Base-by-base conservation (phyloP, 2,888 invertebrate genomes). In the Mayetiola destructor region DNA sequence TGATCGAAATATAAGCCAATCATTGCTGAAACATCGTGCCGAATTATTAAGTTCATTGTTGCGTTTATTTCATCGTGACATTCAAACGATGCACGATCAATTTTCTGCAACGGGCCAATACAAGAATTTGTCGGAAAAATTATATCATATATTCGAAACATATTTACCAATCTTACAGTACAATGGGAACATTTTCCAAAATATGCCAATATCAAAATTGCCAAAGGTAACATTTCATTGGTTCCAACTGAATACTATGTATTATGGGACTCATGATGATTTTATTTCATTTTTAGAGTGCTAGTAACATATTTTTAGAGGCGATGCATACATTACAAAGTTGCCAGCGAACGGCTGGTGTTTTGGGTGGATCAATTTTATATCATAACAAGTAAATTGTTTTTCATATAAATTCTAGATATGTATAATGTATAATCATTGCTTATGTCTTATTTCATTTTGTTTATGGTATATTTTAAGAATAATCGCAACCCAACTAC, bases 141-240 rank as follows among this genome's bases (percentile, higher is more conserved):
- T 93, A 59, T 85, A 86, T 70, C 84, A 85, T 66, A 85, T 92
- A 66, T 86, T 92, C 70, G 89, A 90, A 73, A 86, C 87, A n/a
- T 91, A 89, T 70, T 77, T 92, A 56, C 89, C 90, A 21, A 83
- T 90, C 66, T 76, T 90, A 60, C 86, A 87, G 68, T 84, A 84
- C 64, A 85, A 86, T 54, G 86, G 88, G 55, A 88, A 88, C 69
- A 80, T 87, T 61, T 90, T 92, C 70, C 85, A 87, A 61, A 80
- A 87, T 64, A 81, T 88, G 63, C 88, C 90, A 14, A 82, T 85
- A 69, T 74, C 91, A 61, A 81, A 81, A 66, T 76, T 91, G 64
- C 88, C 90, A 14, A 89, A 88, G 79, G 88, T 87, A 65, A 67
- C 63, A 55, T 10, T 14, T 6, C 55, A 37, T 55, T 57, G 29